Base-by-base conservation (phyloP, 2,888 invertebrate species). In the Agrypnus murinus region DNA sequence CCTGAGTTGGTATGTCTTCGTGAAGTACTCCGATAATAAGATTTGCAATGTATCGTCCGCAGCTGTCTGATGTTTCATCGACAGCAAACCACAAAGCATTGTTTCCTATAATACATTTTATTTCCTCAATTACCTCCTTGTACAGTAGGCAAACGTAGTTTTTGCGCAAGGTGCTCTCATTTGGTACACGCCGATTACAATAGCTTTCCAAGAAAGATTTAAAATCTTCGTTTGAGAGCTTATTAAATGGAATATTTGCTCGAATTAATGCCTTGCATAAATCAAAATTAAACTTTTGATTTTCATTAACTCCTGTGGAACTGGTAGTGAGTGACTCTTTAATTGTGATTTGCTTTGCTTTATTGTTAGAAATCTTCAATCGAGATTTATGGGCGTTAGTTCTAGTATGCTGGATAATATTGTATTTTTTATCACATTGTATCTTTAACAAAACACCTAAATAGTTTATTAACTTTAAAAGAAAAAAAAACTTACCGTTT, bases 161-260 rank as follows among this genome's bases (percentile, higher is more conserved):
- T 65, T 76, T 76, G 9, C 72, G 40, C 0, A 74, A 14, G 10
- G 70, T 74, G 0, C 72, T 65, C 50, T 76, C 72, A 15, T 65
- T 55, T 9, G 73, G 70, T 40, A 74, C 46, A 10, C 7, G 10
- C 32, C 14, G 10, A 10, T 15, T 19, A 9, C 14, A 14, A 38
- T 32, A 55, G 6, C 32, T 15, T 12, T 4, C 48, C 12, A 48
- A 19, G 10, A 15, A 48, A 15, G 7, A n/a, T 8, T 12, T 7
- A 10, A 40, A 40, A 4, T n/a, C 10, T 6, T 9, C 10, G 19
- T 48, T 48, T 48, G 15, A 48, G 7, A 48, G 15, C 48, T 48
- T 48, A 2, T 9, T n/a, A 9, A 9, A 40, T 40, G 36, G 36
- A 2, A 57, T 57, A 34, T 57, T 57, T n/a, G 57, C 32, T 2